Evolutionary conservation across 2,888 invertebrate genomes (phyloP).

Genomic region (Ctena decussata): DNA sequence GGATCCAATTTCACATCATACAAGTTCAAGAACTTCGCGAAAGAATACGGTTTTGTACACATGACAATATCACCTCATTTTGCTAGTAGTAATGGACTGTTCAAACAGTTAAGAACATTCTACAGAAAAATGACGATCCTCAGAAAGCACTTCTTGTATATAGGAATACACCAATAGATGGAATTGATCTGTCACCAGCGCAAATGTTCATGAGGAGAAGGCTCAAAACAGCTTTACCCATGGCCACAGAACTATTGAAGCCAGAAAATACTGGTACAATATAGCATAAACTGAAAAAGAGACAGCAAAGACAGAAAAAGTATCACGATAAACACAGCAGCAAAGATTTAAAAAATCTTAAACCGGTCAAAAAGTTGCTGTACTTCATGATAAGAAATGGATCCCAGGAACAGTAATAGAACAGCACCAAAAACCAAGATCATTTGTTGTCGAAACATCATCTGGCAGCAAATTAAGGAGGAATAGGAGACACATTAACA

Average conservation of each 20-base stretch:
- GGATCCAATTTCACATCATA: slow-evolving; percentile 1
- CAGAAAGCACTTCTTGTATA: slow-evolving; percentile 32
- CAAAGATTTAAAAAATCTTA: neutral
- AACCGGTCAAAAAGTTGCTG: slow-evolving; percentile 13
- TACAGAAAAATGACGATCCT: slow-evolving; percentile 34
- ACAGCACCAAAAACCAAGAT: slow-evolving; percentile 25
- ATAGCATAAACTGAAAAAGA: neutral
- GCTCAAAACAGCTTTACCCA: slow-evolving; percentile 44
- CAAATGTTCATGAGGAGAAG: slow-evolving; percentile 49
- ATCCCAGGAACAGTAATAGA: slow-evolving; percentile 10
- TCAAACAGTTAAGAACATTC: slow-evolving; percentile 45
- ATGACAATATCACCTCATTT: slow-evolving; percentile 17
- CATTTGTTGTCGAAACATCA: slow-evolving; percentile 33
- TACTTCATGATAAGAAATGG: slow-evolving; percentile 20
- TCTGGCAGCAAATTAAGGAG: neutral
- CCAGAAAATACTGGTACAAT: neutral
- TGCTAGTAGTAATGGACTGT: slow-evolving; percentile 25
- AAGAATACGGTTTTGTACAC: slow-evolving; percentile 27
- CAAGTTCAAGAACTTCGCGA: slow-evolving; percentile 15
- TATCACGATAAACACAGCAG: slow-evolving; percentile 28
- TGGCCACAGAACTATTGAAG: slow-evolving; percentile 32
- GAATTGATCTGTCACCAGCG: slow-evolving; percentile 36
- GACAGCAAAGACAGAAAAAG: neutral
- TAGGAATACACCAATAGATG: slow-evolving; percentile 31
- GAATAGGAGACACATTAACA: neutral